Conservation (phyloP, 35 echinoderm and acorn worm species). For the Amphiura filiformis region DNA sequence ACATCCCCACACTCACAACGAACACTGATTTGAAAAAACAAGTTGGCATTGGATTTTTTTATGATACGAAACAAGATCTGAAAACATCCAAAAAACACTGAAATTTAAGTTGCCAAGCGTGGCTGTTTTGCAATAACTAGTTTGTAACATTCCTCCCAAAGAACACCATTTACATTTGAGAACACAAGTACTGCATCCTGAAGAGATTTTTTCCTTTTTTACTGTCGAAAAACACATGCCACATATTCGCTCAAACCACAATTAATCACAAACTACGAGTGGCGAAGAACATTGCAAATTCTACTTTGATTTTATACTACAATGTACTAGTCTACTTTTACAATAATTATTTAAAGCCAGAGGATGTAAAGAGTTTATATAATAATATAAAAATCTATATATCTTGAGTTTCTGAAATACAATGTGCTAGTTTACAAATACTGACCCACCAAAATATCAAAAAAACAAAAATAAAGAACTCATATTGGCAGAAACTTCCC, state of each 20-base stretch:
- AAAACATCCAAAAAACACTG: neutral
- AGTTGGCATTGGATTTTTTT: no score
- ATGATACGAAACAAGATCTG: neutral
- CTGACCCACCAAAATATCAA: neutral
- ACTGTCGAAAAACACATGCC: neutral
- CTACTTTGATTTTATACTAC: no score
- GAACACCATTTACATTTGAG: neutral
- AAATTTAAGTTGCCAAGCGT: neutral
- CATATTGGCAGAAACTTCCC: neutral
- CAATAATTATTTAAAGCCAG: conserved; percentile 11
- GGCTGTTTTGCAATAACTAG: neutral
- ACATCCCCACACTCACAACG: neutral
- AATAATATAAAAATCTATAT: conserved; percentile 19
- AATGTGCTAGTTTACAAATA: conserved; percentile 1
- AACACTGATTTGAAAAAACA: neutral
- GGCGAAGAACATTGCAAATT: conserved; percentile 7
- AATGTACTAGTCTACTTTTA: neutral
- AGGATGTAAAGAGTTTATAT: conserved; percentile 8
- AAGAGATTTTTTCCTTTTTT: neutral
- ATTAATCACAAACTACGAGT: conserved; percentile 4
- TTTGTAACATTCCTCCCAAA: neutral
- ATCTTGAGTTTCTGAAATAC: conserved; percentile 7
- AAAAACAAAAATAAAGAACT: conserved; percentile 11
- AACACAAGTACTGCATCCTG: neutral
- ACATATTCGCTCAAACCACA: conserved; percentile 6